Conservation (phyloP, 2,888 invertebrate species). For the Torymus tubicola region DNA sequence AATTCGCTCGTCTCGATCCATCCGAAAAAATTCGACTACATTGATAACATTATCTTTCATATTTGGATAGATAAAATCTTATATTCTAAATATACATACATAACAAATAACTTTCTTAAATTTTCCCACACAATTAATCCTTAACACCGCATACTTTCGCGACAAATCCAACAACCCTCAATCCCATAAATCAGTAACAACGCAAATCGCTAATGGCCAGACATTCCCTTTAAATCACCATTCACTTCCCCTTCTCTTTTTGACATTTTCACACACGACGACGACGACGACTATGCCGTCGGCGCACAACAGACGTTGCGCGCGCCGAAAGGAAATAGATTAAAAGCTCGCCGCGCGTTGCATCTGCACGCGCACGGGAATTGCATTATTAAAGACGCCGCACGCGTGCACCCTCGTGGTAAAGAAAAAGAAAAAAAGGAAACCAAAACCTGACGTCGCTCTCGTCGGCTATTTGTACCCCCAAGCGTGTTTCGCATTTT, state of each 20-base stretch:
- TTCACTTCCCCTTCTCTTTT: not conserved
- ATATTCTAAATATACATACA: no score
- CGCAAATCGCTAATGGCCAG: slow-evolving; percentile 3
- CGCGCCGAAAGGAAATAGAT: slow-evolving; percentile 63
- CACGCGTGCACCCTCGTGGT: slow-evolving; percentile 54
- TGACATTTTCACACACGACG: no score
- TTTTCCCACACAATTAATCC: no score
- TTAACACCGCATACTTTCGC: no score
- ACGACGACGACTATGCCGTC: no score
- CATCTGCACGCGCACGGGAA: slow-evolving; percentile 53
- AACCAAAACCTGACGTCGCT: slow-evolving; percentile 65
- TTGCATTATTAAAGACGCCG: slow-evolving; percentile 49
- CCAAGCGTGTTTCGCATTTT: slow-evolving; percentile 42
- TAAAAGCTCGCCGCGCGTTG: slow-evolving; percentile 63
- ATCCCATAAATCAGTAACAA: not conserved
- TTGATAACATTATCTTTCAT: no score
- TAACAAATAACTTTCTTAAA: no score
- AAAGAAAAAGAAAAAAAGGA: slow-evolving; percentile 64
- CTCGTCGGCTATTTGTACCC: slow-evolving; percentile 71
- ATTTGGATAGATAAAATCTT: no score
- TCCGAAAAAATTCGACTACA: no score
- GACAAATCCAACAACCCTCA: no score
- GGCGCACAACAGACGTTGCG: no score
- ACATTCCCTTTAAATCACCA: not conserved
- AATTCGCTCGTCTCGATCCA: no score